Conservation (phyloP, 2,797 vertebrate genomes). For the Scomberomorus guttatus region DNA sequence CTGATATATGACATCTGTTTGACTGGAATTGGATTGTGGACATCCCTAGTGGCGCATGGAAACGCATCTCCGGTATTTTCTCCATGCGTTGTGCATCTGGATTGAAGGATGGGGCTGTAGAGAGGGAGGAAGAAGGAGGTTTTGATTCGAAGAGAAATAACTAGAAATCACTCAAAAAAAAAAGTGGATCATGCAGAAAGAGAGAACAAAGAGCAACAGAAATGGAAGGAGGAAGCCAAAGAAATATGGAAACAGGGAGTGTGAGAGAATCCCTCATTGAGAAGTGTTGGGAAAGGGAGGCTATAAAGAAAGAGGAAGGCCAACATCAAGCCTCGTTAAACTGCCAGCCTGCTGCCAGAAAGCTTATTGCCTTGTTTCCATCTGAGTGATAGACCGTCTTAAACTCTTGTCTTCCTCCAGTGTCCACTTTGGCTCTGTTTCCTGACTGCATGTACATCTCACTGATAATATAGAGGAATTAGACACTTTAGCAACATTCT, state of each 20-base stretch:
- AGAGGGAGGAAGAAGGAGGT: constrained; percentile 21
- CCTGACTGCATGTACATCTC: constrained; percentile 67
- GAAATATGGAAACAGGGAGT: constrained; percentile 41
- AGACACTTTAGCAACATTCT: constrained; percentile 69
- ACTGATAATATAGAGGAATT: constrained; percentile 68
- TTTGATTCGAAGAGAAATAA: constrained; percentile 47
- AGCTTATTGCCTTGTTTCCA: constrained; percentile 74
- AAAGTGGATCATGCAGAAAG: constrained; percentile 27
- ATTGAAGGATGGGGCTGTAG: constrained; percentile 35
- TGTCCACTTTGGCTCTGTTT: constrained; percentile 61
- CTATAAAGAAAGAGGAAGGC: constrained; percentile 63
- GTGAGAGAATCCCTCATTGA: constrained; percentile 48
- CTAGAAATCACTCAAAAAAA: constrained; percentile 35
- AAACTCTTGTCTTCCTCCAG: constrained; percentile 53
- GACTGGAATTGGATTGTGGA: constrained; percentile 79
- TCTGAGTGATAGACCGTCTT: constrained; percentile 71
- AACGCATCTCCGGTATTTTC: constrained; percentile 71
- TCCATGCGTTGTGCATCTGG: constrained; percentile 59
- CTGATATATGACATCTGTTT: constrained; percentile 87
- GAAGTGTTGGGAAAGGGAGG: constrained; percentile 61
- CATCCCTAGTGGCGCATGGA: constrained; percentile 79
- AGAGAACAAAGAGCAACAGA: neutral
- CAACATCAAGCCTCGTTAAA: constrained; percentile 76
- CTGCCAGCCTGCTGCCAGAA: constrained; percentile 74
- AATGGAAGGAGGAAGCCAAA: constrained; percentile 13